Evolutionary conservation across 2,888 invertebrate genomes (phyloP).

Genomic region (Macaria notata): DNA sequence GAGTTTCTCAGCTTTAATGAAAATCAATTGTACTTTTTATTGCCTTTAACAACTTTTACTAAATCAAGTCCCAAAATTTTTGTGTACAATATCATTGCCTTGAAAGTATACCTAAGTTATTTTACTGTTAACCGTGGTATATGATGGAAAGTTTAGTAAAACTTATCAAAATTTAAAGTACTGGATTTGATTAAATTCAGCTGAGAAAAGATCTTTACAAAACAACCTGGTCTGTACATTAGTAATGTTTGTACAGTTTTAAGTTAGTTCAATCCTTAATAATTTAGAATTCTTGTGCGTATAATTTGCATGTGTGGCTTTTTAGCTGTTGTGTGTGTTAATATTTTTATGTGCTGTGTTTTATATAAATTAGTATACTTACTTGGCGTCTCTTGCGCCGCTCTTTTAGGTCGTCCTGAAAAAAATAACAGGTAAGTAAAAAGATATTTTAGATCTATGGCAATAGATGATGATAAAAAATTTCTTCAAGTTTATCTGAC

Average conservation of each 20-base stretch:
- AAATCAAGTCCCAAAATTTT: too few relatives aligned
- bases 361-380: conserved; percentile 36
- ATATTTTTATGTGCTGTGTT: conserved; percentile 24
- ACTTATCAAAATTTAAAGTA: too few relatives aligned
- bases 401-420: conserved; percentile 56
- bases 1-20: too few relatives aligned
- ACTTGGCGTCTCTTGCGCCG: conserved; percentile 46
- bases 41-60: too few relatives aligned
- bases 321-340: conserved; percentile 37
- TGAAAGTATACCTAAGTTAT: too few relatives aligned
- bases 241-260: conserved; percentile 40
- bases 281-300: conserved; percentile 30
- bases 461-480: too few relatives aligned
- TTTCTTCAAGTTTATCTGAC: too few relatives aligned
- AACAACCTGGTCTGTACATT: neutral
- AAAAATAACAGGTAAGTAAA: neutral
- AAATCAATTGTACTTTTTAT: too few relatives aligned
- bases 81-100: too few relatives aligned
- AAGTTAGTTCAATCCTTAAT: conserved; percentile 39
- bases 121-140: too few relatives aligned
- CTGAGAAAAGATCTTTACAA: neutral
- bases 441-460: neutral
- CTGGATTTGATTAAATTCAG: too few relatives aligned
- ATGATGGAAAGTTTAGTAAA: too few relatives aligned
- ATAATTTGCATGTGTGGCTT: conserved; percentile 35